A percentile compares a stretch with the other conserved stretches of the same genome.
These are phyloP conservation scores for Atrichornis clamosus DNA, from an alignment of 2,113 vertebrate genomes.

Conservation along the genomic window DNA sequence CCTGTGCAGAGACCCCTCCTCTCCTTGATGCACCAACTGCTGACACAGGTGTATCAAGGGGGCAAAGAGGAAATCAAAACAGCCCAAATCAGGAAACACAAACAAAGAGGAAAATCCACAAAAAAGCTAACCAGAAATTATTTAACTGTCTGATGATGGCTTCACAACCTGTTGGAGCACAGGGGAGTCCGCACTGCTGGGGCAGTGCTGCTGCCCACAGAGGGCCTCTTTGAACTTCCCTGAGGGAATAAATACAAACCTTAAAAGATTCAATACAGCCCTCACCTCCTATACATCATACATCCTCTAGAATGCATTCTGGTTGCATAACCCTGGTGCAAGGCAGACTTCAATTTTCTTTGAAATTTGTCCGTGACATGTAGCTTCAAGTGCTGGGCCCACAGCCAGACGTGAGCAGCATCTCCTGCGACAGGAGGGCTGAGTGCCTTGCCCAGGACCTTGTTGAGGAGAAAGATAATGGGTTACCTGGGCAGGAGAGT, in stretches of 20 bases:
- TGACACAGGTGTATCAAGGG: background rate
- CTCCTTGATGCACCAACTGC: background rate
- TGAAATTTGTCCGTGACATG: background rate
- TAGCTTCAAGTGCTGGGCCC: background rate
- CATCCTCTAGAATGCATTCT: background rate
- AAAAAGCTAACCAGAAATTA: background rate
- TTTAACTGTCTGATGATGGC: background rate
- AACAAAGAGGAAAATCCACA: background rate
- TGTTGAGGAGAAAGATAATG: constrained; percentile 4
- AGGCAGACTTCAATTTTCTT: background rate
- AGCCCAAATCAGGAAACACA: background rate
- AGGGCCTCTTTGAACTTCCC: background rate
- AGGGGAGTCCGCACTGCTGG: fast-evolving
- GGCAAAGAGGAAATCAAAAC: background rate
- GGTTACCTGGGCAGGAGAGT: background rate
- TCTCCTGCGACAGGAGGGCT: background rate
- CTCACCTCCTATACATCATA: background rate
- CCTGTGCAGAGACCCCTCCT: fast-evolving
- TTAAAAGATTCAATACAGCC: background rate
- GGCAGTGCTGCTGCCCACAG: fast-evolving
- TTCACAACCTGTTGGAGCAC: background rate
- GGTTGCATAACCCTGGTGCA: background rate
- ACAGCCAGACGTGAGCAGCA: background rate
- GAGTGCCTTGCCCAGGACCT: background rate
- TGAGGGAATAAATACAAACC: background rate